Evolutionary conservation across 1,140 invertebrate species (phyloP), one percentile per base, ranked within the genome.

Genomic region (Ooceraea biroi): DNA sequence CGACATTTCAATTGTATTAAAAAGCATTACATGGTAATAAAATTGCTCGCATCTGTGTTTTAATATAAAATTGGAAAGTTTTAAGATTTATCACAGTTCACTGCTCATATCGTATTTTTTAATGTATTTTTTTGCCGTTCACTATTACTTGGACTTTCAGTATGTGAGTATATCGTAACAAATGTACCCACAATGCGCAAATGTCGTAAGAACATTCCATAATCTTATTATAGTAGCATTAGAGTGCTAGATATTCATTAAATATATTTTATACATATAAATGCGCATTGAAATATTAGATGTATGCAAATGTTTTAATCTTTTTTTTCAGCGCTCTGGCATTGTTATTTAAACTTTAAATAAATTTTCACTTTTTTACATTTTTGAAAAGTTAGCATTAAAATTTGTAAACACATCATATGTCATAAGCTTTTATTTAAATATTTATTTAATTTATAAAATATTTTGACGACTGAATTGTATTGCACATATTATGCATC

Each of bases 91-190:
- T 19, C 41, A 19, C 14, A 50, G 27, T 50, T 66, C 3, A 22
- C 19, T 22, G 52, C 52, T 55, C 19, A 10, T 22, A 66, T 66
- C 46, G 2, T 25, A 71, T 58, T 57, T 30, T 77, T 66, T 57
- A 19, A 69, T 77, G 3, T 68, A 69, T 58, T 78, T 52, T 12
- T 52, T 82, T 44, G 60, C 60, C 25, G 0, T 55, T 65, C 58
- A 65, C 17, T 83, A 55, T 76, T 30, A 63, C 36, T 27, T 5
- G 82, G 82, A 83, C 12, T 76, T 83, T 63, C 12, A 83, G 82
- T 83, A 83, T 76, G 87, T 88, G 85, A 88, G 87, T 85, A 88
- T 58, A 48, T 14, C 4, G 36, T 66, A 68, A 63, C 4, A 63
- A 65, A 66, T 66, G 12, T n/a, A 76, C 19, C 5, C 44, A n/a